Evolutionary conservation across 2,888 invertebrate genomes (phyloP), one percentile per base, ranked within the genome.

Genomic region (Phyllotreta striolata): DNA sequence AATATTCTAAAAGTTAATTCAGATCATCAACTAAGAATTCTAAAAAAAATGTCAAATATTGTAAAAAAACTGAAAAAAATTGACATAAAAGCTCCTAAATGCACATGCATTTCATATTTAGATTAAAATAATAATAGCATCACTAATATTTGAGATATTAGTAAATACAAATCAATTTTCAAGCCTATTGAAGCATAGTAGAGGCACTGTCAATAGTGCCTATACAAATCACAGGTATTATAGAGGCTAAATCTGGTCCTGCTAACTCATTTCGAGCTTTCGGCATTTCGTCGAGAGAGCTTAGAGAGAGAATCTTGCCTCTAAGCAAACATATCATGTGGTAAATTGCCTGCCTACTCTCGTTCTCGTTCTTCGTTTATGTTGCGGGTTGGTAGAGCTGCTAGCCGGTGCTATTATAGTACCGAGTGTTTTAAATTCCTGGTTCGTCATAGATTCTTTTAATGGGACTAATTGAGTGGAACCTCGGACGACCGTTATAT

Each of bases 281-380:
- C 9, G 52, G 38, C 10, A 38, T 52, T 52, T 38, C 52, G 13
- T 47, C 24, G 38, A 38, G 41, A n/a, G 41, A 8, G 37, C 13
- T 35, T 52, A 58, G 13, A 58, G 39, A 73, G 75, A 80, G 77
- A 77, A 77, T 76, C 77, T 79, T 80, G 79, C 81, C 81, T 80
- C 78, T 81, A 80, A 80, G 80, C 80, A 81, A 81, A 81, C 81
- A 81, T 80, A 81, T 81, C 81, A 80, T 80, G 79, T 79, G 80
- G 80, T 80, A 81, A 81, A 81, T 81, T 81, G 78, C 80, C 80
- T 80, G 79, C 79, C 80, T 80, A 78, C 78, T 78, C 77, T 73
- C 73, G 74, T 74, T 76, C 74, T 74, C 74, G 73, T 74, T 52
- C 59, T 43, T 14, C 43, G 34, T 14, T 13, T 13, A 60, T 43